phyloP scores from a whole-genome alignment of 92 coral and sea anemone species.

The Nematostella vectensis region DNA sequence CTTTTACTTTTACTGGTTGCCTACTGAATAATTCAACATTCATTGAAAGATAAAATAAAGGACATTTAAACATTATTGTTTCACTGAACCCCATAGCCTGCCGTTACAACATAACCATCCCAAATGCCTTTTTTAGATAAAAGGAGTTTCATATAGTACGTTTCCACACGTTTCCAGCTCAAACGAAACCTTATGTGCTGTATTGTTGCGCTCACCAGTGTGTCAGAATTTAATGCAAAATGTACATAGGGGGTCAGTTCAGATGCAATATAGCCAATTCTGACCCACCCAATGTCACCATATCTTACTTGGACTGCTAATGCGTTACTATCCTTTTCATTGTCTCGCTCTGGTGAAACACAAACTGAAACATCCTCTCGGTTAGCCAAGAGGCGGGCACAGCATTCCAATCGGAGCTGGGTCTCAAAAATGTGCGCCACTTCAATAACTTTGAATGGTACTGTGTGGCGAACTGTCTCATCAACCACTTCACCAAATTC shows the following conservation, averaged over 20 bases:
- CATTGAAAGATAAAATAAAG: too few relatives aligned
- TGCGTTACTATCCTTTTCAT: neutral
- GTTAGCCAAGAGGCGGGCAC: neutral
- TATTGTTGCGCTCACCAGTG: neutral
- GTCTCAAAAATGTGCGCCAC: neutral
- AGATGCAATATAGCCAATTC: neutral
- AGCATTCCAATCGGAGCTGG: neutral
- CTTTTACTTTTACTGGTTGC: too few relatives aligned
- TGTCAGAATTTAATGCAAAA: neutral
- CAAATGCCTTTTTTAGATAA: neutral
- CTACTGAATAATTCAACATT: too few relatives aligned
- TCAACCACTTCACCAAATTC: too few relatives aligned
- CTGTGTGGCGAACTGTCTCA: too few relatives aligned
- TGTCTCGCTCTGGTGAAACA: neutral
- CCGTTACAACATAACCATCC: neutral
- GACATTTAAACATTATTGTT: too few relatives aligned
- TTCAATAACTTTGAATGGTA: neutral
- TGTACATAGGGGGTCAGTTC: neutral
- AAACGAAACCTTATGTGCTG: neutral
- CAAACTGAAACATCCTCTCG: neutral
- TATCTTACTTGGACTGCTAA: neutral
- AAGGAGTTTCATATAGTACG: neutral
- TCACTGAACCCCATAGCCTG: neutral
- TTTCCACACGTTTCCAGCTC: neutral
- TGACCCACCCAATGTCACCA: neutral